Conservation (phyloP, 2,888 invertebrate species). For the Cheilosia grossa region DNA sequence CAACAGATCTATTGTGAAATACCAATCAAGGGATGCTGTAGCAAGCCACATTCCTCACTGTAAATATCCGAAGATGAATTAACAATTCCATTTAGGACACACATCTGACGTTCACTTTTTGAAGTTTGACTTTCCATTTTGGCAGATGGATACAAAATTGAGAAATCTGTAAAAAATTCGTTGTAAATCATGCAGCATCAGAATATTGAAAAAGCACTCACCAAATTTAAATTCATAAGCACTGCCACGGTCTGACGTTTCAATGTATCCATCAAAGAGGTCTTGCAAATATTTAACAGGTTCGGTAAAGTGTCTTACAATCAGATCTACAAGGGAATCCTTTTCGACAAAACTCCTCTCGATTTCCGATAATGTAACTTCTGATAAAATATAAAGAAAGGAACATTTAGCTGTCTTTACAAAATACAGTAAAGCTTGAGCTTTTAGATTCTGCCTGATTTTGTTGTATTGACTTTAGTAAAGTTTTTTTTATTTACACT, state of each 20-base stretch:
- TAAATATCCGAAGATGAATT: constrained; percentile 80
- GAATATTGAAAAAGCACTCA: constrained; percentile 3
- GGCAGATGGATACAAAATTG: constrained; percentile 44
- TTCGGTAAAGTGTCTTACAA: constrained; percentile 73
- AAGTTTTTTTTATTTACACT: no score
- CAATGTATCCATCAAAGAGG: constrained; percentile 73
- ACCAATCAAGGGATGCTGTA: constrained; percentile 84
- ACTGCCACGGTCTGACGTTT: constrained; percentile 72
- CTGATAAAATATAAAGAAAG: constrained; percentile 26
- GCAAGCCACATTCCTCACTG: constrained; percentile 79
- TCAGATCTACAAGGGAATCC: constrained; percentile 72
- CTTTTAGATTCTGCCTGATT: no score
- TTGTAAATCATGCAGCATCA: neutral
- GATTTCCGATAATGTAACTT: constrained; percentile 59
- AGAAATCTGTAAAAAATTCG: constrained; percentile 39
- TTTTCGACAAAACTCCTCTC: constrained; percentile 58
- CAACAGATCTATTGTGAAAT: no score
- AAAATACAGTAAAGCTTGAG: no score
- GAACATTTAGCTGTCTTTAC: neutral
- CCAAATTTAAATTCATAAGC: constrained; percentile 74
- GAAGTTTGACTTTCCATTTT: neutral
- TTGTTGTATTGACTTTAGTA: no score
- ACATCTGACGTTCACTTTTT: constrained; percentile 80
- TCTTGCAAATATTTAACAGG: constrained; percentile 64
- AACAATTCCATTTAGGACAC: constrained; percentile 82